phyloP scores from a whole-genome alignment of 1,140 invertebrate genomes.

The Mercenaria mercenaria region DNA sequence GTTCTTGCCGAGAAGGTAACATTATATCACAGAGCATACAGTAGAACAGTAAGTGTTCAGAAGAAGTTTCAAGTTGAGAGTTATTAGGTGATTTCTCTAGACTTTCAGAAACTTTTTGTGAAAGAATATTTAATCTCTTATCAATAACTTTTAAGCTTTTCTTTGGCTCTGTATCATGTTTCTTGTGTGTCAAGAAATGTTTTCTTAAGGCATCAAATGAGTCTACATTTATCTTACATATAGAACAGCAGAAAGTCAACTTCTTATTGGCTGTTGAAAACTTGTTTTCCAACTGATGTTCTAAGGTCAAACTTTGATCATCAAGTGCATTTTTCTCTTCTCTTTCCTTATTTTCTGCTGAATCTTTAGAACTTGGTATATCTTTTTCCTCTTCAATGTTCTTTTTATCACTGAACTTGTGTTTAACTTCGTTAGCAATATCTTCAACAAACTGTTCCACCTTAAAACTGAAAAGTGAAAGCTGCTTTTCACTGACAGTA shows the following conservation, averaged over 20 bases:
- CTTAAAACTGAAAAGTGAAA: not conserved
- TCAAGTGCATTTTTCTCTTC: too few relatives aligned
- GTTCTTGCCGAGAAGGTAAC: conserved; percentile 11
- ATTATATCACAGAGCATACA: conserved; percentile 38
- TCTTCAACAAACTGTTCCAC: not conserved
- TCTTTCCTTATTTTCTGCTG: not conserved
- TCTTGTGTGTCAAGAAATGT: not conserved
- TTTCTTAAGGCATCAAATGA: not conserved
- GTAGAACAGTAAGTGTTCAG: not conserved
- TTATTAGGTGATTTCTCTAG: not conserved
- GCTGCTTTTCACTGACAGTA: not conserved
- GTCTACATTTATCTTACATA: not conserved
- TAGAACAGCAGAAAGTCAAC: not conserved
- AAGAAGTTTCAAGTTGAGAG: not conserved
- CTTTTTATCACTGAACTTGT: not conserved
- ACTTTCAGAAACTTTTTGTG: not conserved
- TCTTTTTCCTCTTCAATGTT: not conserved
- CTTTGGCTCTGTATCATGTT: not conserved
- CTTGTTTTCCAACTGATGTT: not conserved
- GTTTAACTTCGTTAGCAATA: not conserved
- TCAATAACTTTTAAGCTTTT: not conserved
- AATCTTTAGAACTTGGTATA: not conserved
- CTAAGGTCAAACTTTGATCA: not conserved
- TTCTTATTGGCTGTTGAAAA: not conserved
- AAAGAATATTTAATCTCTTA: not conserved